These are phyloP conservation scores for Laodelphax striatellus DNA, from an alignment of 1,140 invertebrate genomes.

Conservation along the genomic window DNA sequence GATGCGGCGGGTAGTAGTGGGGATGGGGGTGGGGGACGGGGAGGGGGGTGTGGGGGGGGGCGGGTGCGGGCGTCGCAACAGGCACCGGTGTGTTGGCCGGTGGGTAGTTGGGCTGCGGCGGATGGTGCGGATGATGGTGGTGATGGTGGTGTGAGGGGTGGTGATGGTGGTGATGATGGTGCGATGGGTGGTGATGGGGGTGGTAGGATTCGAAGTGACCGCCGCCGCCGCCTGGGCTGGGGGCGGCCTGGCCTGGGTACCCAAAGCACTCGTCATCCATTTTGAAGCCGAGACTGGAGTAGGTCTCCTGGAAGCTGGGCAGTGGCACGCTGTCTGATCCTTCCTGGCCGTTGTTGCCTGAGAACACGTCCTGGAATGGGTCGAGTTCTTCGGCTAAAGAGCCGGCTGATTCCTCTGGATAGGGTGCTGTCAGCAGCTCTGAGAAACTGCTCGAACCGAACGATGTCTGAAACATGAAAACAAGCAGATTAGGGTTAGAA, in stretches of 20 bases:
- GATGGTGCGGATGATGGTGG: constrained; percentile 17
- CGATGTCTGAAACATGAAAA: constrained; percentile 36
- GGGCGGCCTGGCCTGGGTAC: constrained; percentile 25
- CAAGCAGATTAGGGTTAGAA: background rate
- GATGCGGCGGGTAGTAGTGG: constrained; percentile 26
- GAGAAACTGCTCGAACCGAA: constrained; percentile 50
- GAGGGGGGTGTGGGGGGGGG: constrained; percentile 18
- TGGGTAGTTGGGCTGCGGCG: constrained; percentile 29
- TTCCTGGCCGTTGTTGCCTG: constrained; percentile 37
- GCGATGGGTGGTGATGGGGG: constrained; percentile 17
- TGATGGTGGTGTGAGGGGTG: constrained; percentile 24
- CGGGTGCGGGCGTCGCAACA: constrained; percentile 29
- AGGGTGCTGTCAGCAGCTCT: constrained; percentile 46
- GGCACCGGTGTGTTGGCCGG: constrained; percentile 20
- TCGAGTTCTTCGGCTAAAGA: constrained; percentile 37
- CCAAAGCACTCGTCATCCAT: constrained; percentile 50
- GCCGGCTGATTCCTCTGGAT: constrained; percentile 38
- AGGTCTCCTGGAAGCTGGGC: constrained; percentile 30
- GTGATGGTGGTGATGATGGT: constrained; percentile 26
- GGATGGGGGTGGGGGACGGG: constrained; percentile 15
- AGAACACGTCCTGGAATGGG: constrained; percentile 34
- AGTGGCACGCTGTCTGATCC: constrained; percentile 18
- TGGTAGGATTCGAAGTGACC: constrained; percentile 16
- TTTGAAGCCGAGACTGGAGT: constrained; percentile 27
- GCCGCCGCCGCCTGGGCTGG: constrained; percentile 12